Base-by-base conservation (phyloP, 2,888 invertebrate genomes). In the Cheilosia vernalis region DNA sequence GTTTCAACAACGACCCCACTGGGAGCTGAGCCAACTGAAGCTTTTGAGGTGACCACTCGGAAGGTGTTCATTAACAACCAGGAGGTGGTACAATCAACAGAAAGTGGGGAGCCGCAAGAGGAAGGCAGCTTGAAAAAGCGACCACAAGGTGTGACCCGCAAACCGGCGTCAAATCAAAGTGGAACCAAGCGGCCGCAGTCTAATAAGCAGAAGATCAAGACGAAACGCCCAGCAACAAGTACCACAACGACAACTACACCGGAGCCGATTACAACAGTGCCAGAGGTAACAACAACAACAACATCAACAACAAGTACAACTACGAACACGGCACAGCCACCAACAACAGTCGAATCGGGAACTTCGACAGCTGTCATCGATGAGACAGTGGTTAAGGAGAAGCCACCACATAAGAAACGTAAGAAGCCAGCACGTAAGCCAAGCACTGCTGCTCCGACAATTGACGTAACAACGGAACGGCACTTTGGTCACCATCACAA, bases 1-100 rank as follows among this genome's bases (percentile, higher is more conserved):
- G 40, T 81, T 2, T 85, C 88, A 3, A 88, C 87, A 0, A 87
- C 86, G 0, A 87, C 87, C 1, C 87, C 87, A 0, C 87, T 87
- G 88, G 81, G 83, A 88, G 76, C 89, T 88, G 55, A 49, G 88
- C 4, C 89, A 89, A 80, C 88, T 88, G 49, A 80, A 9, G 5
- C 30, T 5, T 87, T 88, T 5, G 90, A 90, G 67, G 88, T 90
- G 2, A 90, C 90, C 19, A 91, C 91, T 0, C 88, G 89, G 0
- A 90, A 89, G 2, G 88, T 90, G 0, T 91, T 90, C 63, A 89
- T 90, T 37, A 91, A 91, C 58, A 91, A 92, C 55, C 89, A 91
- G 21, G 91, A 91, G 66, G 77, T 91, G 0, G 83, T 90, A 0
- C 89, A 90, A 10, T 89, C 89, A 37, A 88, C 88, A 0, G 89